Conservation (phyloP, 2,797 vertebrate genomes). For the Pterois miles region DNA sequence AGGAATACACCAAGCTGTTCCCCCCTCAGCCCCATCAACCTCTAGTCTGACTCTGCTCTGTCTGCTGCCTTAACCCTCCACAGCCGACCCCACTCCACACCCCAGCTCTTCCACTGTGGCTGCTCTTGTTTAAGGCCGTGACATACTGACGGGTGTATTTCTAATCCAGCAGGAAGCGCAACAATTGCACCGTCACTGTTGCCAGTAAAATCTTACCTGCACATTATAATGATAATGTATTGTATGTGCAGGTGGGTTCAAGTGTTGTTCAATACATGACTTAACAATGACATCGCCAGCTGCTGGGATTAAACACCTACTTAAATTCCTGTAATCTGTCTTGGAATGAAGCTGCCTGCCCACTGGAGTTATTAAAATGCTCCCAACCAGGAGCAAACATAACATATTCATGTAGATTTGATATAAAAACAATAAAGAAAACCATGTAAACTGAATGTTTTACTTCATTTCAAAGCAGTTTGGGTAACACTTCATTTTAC, state of each 20-base stretch:
- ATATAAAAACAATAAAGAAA: neutral
- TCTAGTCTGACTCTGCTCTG: conserved; percentile 57
- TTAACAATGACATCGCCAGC: neutral
- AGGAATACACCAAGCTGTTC: conserved; percentile 94
- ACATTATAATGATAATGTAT: conserved; percentile 3
- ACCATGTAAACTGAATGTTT: neutral
- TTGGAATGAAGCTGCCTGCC: neutral
- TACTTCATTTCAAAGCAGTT: neutral
- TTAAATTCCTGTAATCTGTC: neutral
- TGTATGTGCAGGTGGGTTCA: conserved; percentile 1
- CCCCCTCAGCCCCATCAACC: conserved; percentile 76
- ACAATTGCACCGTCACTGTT: neutral
- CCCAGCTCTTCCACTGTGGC: neutral
- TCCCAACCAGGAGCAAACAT: neutral
- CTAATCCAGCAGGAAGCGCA: neutral
- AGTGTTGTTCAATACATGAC: neutral
- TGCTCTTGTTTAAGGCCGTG: conserved; percentile 12
- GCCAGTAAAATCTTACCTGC: neutral
- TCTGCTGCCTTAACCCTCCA: conserved; percentile 31
- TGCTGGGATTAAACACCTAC: conserved; percentile 6
- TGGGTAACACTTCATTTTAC: no score
- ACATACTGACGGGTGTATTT: no score
- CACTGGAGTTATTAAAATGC: neutral
- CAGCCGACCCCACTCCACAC: neutral
- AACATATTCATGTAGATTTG: neutral